Evolutionary conservation across 2,797 vertebrate genomes (phyloP).

Genomic region (Clamator glandarius): DNA sequence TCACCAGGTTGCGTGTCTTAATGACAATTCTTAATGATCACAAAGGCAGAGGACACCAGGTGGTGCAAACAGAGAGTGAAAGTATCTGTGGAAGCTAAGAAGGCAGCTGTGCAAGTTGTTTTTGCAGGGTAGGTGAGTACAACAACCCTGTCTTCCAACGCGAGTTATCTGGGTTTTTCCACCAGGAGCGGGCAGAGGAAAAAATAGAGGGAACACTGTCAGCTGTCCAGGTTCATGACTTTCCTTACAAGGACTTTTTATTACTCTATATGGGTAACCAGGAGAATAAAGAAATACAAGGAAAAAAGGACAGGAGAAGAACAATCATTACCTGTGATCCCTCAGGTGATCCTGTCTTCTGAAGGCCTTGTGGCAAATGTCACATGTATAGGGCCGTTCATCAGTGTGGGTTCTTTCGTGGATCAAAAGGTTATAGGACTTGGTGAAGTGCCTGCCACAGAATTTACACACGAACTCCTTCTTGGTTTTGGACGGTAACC

Average conservation of each 20-base stretch:
- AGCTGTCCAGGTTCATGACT: neutral
- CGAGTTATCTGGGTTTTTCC: neutral
- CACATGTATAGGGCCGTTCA: slow-evolving; percentile 90
- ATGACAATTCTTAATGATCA: neutral
- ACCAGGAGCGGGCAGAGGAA: neutral
- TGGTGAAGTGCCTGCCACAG: slow-evolving; percentile 92
- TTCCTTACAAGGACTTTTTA: neutral
- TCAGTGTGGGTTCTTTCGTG: slow-evolving; percentile 91
- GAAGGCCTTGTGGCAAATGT: slow-evolving; percentile 93
- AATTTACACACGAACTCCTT: slow-evolving; percentile 94
- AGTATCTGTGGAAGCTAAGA: neutral
- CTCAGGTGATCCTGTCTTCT: slow-evolving; percentile 90
- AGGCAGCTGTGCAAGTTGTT: neutral
- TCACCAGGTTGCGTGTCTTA: neutral
- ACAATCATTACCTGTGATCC: slow-evolving; percentile 84
- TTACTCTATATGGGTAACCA: accelerated
- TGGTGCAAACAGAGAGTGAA: neutral
- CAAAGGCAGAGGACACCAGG: neutral
- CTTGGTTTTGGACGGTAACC: slow-evolving; percentile 91
- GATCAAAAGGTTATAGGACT: slow-evolving; percentile 92
- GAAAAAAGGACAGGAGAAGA: neutral
- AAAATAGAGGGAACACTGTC: neutral
- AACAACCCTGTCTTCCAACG: neutral
- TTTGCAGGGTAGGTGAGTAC: neutral
- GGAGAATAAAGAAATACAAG: neutral